Evolutionary conservation across 2,888 invertebrate species (phyloP), one percentile per base, ranked within the genome.

Genomic region (Adelognathus sp.): DNA sequence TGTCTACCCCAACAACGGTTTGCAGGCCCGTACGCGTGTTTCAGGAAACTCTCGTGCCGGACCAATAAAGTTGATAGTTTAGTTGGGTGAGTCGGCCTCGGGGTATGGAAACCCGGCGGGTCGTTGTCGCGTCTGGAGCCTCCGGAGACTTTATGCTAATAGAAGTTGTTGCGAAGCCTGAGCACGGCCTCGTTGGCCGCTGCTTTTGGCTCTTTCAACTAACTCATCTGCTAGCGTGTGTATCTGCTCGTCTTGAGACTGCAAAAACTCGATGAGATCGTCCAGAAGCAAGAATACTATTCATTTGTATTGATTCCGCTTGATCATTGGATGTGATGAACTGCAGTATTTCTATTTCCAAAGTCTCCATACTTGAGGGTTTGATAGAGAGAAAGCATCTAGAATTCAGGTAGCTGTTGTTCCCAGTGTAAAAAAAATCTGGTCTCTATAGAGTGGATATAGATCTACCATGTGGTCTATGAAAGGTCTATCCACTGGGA

Each of bases 131-230:
- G 86, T 86, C 86, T 85, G 86, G 83, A 85, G 77, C 83, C 84
- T 74, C 84, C 71, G 76, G 83, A 86, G 86, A 86, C 86, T 86
- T 88, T 88, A 88, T 87, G 88, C 86, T 88, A 86, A 88, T 88
- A 87, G 86, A 86, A 86, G 84, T 85, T 86, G 85, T 85, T 86
- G 84, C 79, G 83, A 82, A 84, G 74, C 72, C n/a, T n/a, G n/a
- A n/a, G 46, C 73, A 63, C 74, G 70, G 56, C 21, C 76, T 75
- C n/a, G 76, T 78, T 70, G 74, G 69, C 76, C 52, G 66, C 58
- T 73, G 41, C 76, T 64, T 50, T 66, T n/a, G 71, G 41, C 24
- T 33, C 27, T 27, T 18, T 14, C 27, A 58, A 18, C 36, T 18
- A n/a, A 39, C 31, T 72, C 21, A 18, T 18, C 69, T 31, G 18